Base-by-base conservation (phyloP, 2,888 invertebrate species). In the Serrognathus titanus region DNA sequence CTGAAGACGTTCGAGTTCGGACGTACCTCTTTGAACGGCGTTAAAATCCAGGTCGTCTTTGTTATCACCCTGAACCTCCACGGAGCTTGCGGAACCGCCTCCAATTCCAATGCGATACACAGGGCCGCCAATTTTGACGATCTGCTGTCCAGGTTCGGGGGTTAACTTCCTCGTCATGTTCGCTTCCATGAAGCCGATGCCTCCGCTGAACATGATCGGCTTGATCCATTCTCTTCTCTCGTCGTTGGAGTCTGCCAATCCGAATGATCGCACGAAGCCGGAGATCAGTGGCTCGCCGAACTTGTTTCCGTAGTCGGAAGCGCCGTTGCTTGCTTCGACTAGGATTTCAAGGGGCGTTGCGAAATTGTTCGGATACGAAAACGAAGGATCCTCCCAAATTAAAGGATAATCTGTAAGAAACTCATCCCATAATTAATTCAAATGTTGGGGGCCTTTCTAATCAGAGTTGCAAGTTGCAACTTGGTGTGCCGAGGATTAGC, bases 121-220 rank as follows among this genome's bases (percentile, higher is more conserved):
- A 0, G 98, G 98, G 0, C 98, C 98, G 10, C 98, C 98, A 46
- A 99, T 83, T 81, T 99, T 98, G 1, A 95, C 91, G 49, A 99
- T 84, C 71, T 91, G 81, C 88, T 95, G 94, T 9, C 92, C 95
- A 84, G 86, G 84, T 69, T 86, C 80, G 0, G 96, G 90, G 50
- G 81, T 77, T 41, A 86, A 77, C 79, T 97, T 97, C 49, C 85
- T 80, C 0, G 89, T 86, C 88, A 94, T 91, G 24, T 80, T 76
- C 2, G 88, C 86, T 60, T 94, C 92, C 85, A 98, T 90, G 52
- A 88, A 88, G 2, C 98, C 98, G 60, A 98, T 85, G 24, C 98
- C 97, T 47, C 92, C 98, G 70, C 95, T 97, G 73, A 99, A 98
- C 97, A 99, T 97, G 57, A 99, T 97, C 0, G 98, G 98, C 73